Evolutionary conservation across 1,140 invertebrate species (phyloP), one percentile per base, ranked within the genome.

Genomic region (Pemphigus obesinymphae): DNA sequence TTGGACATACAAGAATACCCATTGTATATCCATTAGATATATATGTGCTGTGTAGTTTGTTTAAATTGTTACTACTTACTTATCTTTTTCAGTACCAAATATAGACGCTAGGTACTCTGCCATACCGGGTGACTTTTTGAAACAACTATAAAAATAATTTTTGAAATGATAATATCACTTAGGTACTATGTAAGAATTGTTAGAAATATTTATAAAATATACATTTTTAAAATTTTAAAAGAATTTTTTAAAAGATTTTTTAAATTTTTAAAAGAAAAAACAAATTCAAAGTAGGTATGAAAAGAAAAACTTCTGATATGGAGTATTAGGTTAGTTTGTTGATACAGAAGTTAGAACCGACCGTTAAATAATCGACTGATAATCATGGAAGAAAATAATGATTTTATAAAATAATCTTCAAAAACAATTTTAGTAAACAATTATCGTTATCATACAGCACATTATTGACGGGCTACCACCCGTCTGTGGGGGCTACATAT

Each of bases 31-130:
- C n/a, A n/a, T n/a, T n/a, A n/a, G n/a, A n/a, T n/a, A n/a, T n/a
- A n/a, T n/a, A n/a, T n/a, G n/a, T n/a, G n/a, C n/a, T n/a, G n/a
- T n/a, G n/a, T n/a, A n/a, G n/a, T n/a, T n/a, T n/a, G n/a, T n/a
- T n/a, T n/a, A n/a, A n/a, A n/a, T 29, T 43, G 5, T 55, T 34
- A 45, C 7, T 40, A 90, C 93, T 92, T 91, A 97, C 96, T 99
- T 99, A 89, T 99, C 97, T 88, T 99, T 99, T 90, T 99, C 97
- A 61, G 97, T 99, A 85, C 97, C 97, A 88, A 99, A 99, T 91
- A 99, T 99, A 85, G 97, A 98, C 85, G 97, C 97, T 85, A 99
- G 91, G 92, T 99, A 99, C 86, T 99, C 97, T 82, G 97, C 97
- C 97, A 99, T 98, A 23, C 63, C 85, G 26, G n/a, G 17, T 7